Conservation (phyloP, 2,888 invertebrate genomes). For the Chrysotoxum bicinctum region DNA sequence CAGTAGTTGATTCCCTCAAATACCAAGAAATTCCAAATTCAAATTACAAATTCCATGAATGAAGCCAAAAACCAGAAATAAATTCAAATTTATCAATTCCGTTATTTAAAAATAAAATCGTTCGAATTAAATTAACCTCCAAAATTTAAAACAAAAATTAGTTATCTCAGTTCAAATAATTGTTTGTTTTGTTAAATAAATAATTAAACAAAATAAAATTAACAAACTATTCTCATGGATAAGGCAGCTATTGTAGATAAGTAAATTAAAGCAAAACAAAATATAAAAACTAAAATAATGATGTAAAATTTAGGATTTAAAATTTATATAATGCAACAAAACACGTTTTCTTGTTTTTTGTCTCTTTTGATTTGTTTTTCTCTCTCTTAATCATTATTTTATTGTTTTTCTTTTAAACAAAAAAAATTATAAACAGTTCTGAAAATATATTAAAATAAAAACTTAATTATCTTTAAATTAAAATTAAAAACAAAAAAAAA, state of each 20-base stretch:
- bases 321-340: slow-evolving; percentile 63
- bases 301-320: slow-evolving; percentile 68
- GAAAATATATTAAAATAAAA: slow-evolving; percentile 40
- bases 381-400: background rate
- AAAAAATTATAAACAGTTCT: slow-evolving; percentile 27
- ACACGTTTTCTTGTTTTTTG: slow-evolving; percentile 5
- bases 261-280: slow-evolving; percentile 76
- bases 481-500: slow-evolving; percentile 7
- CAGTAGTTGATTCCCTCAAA: slow-evolving; percentile 60
- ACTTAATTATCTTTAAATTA: slow-evolving; percentile 35
- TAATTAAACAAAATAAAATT: slow-evolving; percentile 73
- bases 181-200: slow-evolving; percentile 52
- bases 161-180: slow-evolving; percentile 24
- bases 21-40: slow-evolving; percentile 16
- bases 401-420: background rate
- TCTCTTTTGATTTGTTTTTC: slow-evolving; percentile 31
- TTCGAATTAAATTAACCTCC: slow-evolving; percentile 71
- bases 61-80: slow-evolving; percentile 52
- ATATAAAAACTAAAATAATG: slow-evolving; percentile 42
- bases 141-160: slow-evolving; percentile 39
- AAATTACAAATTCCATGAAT: slow-evolving; percentile 60
- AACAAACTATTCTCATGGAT: slow-evolving; percentile 82
- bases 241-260: slow-evolving; percentile 82
- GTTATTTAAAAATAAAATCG: slow-evolving; percentile 47
- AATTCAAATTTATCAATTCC: slow-evolving; percentile 30